phyloP scores from a whole-genome alignment of 2,797 vertebrate species.

The Rhyacichthys aspro region DNA sequence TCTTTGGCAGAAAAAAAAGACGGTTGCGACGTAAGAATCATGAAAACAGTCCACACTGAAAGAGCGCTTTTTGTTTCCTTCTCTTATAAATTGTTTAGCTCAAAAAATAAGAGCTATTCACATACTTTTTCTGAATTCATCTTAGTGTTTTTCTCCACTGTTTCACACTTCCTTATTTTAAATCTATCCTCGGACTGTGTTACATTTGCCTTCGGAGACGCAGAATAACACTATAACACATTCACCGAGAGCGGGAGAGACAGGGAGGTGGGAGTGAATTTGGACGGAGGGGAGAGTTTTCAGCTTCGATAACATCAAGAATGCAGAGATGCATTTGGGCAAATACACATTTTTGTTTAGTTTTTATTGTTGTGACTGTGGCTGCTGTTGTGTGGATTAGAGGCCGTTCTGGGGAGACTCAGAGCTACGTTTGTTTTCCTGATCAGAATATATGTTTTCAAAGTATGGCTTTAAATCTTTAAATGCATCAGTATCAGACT shows the following conservation, averaged over 20 bases:
- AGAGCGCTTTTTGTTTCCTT: too few relatives aligned
- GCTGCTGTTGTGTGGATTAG: background rate
- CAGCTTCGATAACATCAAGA: conserved; percentile 21
- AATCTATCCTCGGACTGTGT: conserved; percentile 10
- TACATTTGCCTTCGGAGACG: conserved; percentile 13
- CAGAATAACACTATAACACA: conserved; percentile 1
- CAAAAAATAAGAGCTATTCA: too few relatives aligned
- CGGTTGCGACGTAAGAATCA: too few relatives aligned
- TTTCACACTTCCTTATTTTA: background rate
- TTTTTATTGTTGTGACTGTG: background rate
- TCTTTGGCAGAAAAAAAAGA: too few relatives aligned
- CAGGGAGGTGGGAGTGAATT: conserved; percentile 12
- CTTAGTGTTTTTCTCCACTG: background rate
- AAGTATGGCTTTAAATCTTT: too few relatives aligned
- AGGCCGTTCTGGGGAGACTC: background rate
- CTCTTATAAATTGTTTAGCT: too few relatives aligned
- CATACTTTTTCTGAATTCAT: too few relatives aligned
- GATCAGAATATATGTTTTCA: too few relatives aligned
- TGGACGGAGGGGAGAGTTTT: conserved; percentile 20
- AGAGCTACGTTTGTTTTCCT: too few relatives aligned
- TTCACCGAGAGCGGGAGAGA: conserved; percentile 17
- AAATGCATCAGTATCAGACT: too few relatives aligned
- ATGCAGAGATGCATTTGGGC: conserved; percentile 25
- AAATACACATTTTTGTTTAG: conserved; percentile 3
- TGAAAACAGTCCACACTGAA: too few relatives aligned